Percentiles rank a stretch among this genome's conserved stretches.
These are phyloP conservation scores for Silurus aristotelis DNA, from an alignment of 2,797 vertebrate genomes.

Conservation along the genomic window DNA sequence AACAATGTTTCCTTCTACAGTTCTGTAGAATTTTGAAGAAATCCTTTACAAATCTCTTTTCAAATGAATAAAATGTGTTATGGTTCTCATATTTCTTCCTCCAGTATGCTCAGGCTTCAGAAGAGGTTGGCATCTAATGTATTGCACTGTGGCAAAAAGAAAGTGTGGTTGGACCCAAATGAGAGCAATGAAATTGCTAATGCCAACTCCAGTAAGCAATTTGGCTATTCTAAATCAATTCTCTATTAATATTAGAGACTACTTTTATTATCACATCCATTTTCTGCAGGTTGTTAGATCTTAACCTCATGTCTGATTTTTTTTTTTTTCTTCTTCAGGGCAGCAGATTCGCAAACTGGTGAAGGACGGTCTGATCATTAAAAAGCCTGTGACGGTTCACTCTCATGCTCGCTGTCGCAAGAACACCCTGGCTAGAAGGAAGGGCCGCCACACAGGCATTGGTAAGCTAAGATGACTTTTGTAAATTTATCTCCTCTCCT, in stretches of 20 bases:
- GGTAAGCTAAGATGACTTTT: conserved; percentile 69
- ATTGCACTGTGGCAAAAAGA: conserved; percentile 95
- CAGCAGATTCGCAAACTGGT: conserved; percentile 97
- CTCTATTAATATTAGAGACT: not conserved
- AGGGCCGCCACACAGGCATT: conserved; percentile 93
- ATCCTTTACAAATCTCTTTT: not conserved
- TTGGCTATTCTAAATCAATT: not conserved
- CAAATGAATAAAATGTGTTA: not conserved
- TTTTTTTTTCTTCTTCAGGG: conserved; percentile 67
- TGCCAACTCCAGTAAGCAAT: conserved; percentile 77
- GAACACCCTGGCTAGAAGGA: conserved; percentile 91
- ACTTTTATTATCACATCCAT: not conserved
- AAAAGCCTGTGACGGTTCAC: conserved; percentile 95
- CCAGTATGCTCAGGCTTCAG: conserved; percentile 95
- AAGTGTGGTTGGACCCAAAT: conserved; percentile 97
- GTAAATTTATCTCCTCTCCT: not conserved
- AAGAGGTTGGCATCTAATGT: conserved; percentile 97
- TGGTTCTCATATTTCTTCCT: not conserved
- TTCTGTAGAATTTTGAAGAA: not conserved
- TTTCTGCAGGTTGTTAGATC: not conserved
- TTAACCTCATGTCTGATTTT: not conserved
- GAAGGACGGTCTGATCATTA: conserved; percentile 96
- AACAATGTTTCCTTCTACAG: not conserved
- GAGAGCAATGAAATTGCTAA: conserved; percentile 86
- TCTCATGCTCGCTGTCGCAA: conserved; percentile 95